Evolutionary conservation across 2,888 invertebrate species (phyloP).

Genomic region (Cephus sareptanus): DNA sequence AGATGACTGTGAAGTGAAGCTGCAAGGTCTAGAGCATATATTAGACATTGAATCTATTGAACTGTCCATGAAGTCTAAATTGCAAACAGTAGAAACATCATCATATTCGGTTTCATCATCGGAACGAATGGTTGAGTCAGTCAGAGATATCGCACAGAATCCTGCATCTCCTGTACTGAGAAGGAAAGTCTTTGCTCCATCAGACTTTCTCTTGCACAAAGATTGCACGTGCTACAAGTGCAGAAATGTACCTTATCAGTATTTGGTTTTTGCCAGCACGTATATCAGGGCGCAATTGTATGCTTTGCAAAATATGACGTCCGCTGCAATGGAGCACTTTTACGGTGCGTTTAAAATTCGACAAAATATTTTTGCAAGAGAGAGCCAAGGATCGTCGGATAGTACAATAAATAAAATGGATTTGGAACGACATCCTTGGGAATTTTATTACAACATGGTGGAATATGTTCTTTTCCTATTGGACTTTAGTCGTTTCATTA

Average conservation of each 20-base stretch:
- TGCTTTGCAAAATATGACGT: conserved; percentile 37
- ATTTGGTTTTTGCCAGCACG: conserved; percentile 47
- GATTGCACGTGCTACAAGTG: conserved; percentile 56
- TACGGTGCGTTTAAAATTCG: conserved; percentile 50
- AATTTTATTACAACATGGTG: conserved; percentile 31
- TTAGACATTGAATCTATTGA: conserved; percentile 50
- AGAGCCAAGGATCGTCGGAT: conserved; percentile 9
- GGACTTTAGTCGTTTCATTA: conserved; percentile 48
- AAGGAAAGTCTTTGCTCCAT: conserved; percentile 43
- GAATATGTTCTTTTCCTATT: conserved; percentile 51
- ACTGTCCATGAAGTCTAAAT: conserved; percentile 31
- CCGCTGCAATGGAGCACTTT: conserved; percentile 50
- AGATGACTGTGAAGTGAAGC: conserved; percentile 54
- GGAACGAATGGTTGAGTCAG: conserved; percentile 14
- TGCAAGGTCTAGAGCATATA: conserved; percentile 57
- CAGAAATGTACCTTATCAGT: conserved; percentile 47
- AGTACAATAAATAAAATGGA: conserved; percentile 17
- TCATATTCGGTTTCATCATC: conserved; percentile 4
- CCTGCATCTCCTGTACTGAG: conserved; percentile 50
- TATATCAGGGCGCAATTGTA: conserved; percentile 56
- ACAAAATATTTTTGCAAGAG: conserved; percentile 28
- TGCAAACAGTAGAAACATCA: background rate
- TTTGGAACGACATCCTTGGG: conserved; percentile 31
- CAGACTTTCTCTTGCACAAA: conserved; percentile 48
- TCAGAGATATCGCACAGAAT: conserved; percentile 33